Conservation (phyloP, 1,140 invertebrate species). For the Cepaea nemoralis region DNA sequence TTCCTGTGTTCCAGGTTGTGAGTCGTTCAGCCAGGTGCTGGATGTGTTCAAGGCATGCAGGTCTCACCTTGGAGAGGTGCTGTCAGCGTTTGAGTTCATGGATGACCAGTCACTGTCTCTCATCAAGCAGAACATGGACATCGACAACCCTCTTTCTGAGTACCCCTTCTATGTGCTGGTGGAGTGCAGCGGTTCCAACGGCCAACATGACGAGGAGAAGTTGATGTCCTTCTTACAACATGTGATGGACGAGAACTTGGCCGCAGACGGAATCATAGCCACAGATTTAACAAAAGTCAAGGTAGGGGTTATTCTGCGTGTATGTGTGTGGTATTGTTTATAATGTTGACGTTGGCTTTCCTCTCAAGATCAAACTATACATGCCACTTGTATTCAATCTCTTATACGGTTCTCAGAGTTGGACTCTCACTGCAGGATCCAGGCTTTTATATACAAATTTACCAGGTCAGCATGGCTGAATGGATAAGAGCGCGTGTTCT, state of each 20-base stretch:
- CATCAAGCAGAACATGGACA: slow-evolving; percentile 76
- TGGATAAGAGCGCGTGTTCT: too few relatives aligned
- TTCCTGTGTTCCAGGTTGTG: slow-evolving; percentile 75
- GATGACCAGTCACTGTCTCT: slow-evolving; percentile 80
- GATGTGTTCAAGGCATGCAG: slow-evolving; percentile 82
- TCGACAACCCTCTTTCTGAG: slow-evolving; percentile 73
- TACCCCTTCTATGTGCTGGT: slow-evolving; percentile 91
- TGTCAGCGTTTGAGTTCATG: slow-evolving; percentile 95
- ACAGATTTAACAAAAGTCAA: slow-evolving; percentile 84
- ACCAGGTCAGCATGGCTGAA: too few relatives aligned
- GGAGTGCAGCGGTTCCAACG: slow-evolving; percentile 89
- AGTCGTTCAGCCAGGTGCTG: slow-evolving; percentile 83
- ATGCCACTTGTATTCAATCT: too few relatives aligned
- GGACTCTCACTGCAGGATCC: too few relatives aligned
- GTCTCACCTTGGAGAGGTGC: slow-evolving; percentile 84
- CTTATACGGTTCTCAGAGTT: too few relatives aligned
- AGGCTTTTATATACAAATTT: too few relatives aligned
- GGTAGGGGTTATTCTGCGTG: too few relatives aligned
- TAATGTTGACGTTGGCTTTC: too few relatives aligned
- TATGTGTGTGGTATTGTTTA: too few relatives aligned
- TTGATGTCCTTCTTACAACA: slow-evolving; percentile 83
- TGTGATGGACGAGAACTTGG: slow-evolving; percentile 79
- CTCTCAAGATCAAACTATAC: too few relatives aligned
- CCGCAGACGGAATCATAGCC: slow-evolving; percentile 87
- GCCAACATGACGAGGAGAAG: slow-evolving; percentile 88